Evolutionary conservation across 2,888 invertebrate species (phyloP).

Genomic region (Drosophila melanosoma): DNA sequence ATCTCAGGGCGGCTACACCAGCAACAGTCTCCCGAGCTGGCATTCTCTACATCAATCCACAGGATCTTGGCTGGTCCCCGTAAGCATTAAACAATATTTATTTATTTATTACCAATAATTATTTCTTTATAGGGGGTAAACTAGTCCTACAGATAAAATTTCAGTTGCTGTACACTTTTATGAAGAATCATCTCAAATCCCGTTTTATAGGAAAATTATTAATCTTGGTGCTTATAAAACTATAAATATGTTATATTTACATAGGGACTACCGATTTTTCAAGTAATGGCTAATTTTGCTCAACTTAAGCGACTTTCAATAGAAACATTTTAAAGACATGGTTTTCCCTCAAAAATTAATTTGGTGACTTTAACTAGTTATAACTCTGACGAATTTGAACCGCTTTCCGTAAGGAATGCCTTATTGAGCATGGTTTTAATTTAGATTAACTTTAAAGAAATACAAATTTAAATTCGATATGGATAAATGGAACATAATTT

Average conservation of each 20-base stretch:
- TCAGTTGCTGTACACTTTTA: not conserved
- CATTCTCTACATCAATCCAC: conserved; percentile 96
- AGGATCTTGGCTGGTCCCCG: conserved; percentile 98
- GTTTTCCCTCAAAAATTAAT: not conserved
- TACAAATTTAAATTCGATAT: not conserved
- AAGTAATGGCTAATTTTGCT: no score
- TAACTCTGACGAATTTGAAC: not conserved
- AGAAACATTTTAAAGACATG: not conserved
- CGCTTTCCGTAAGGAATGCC: not conserved
- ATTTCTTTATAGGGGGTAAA: not conserved
- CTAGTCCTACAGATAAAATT: not conserved
- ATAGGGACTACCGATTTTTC: not conserved
- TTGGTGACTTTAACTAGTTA: not conserved
- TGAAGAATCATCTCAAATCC: not conserved
- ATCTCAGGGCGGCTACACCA: conserved; percentile 96
- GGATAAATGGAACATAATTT: not conserved
- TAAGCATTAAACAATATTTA: conserved; percentile 85
- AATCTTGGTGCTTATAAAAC: not conserved
- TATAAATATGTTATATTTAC: not conserved
- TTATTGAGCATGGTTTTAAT: not conserved
- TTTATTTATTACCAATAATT: not conserved
- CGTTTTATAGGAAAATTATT: not conserved
- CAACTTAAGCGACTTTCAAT: not conserved
- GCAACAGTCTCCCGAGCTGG: conserved; percentile 98
- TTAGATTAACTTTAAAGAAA: not conserved